Evolutionary conservation across 1,140 invertebrate genomes (phyloP), one percentile per base, ranked within the genome.

Genomic region (Drosophila kepulauana): DNA sequence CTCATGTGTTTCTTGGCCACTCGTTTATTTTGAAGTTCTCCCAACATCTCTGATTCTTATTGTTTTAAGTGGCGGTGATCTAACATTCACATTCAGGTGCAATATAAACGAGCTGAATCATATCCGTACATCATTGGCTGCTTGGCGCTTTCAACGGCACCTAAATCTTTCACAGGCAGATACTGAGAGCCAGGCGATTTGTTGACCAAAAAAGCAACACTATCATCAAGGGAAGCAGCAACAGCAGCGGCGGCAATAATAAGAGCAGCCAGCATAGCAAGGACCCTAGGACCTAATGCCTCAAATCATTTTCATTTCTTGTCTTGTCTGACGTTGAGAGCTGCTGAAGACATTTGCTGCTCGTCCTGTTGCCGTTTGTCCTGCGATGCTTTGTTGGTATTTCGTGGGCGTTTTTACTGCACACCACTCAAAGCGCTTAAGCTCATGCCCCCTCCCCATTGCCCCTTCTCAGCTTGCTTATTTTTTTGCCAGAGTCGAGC

Each of bases 301-400:
- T 81, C 85, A 89, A 89, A 89, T 89, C 86, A 89, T 89, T 89
- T 89, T 89, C 85, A 78, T 88, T 85, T 84, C 81, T 85, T 84
- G 80, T 68, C 82, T 80, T 33, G 33, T 33, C 33, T 33, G 6
- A 56, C 70, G 57, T 74, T 72, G 72, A 82, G 76, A 67, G 33
- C 33, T 79, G 48, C 61, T 79, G 63, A 78, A 66, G 67, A 71
- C 63, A 33, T 65, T 25, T 48, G 38, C 28, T 15, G 28, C 33
- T 75, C 33, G 46, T 75, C 2, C 20, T 49, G 15, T 5, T 6
- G 13, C 45, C 6, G 43, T 16, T 38, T 49, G 8, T 57, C 51
- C 15, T 33, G 20, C 20, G 16, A 25, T 30, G 54, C 49, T 72
- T 52, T 67, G 52, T 62, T 54, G 46, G 51, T 54, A 68, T 66